Conservation (phyloP, 2,797 vertebrate genomes). For the Cichlasoma orientale region DNA sequence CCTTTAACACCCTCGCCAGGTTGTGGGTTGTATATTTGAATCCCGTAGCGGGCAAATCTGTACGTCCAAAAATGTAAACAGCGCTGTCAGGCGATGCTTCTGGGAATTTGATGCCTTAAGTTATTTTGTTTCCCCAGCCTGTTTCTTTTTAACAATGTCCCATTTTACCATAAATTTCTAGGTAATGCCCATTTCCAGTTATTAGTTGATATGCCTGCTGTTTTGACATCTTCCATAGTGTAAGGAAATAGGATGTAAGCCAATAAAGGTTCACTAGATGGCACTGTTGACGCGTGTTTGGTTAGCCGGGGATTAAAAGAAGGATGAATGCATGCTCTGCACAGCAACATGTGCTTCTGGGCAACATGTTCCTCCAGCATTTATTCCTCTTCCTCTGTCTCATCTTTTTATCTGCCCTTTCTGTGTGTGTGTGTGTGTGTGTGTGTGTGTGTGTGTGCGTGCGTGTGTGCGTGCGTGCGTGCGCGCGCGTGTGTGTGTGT, state of each 20-base stretch:
- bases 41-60: background rate
- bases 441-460: background rate
- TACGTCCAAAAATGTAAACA: background rate
- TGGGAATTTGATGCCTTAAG: background rate
- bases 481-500: background rate
- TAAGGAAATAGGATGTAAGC: background rate
- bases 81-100: background rate
- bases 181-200: background rate
- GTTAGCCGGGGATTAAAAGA: background rate
- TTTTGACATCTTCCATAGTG: background rate
- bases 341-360: slow-evolving; percentile 63
- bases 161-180: background rate
- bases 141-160: background rate
- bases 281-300: slow-evolving; percentile 59
- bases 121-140: background rate
- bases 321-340: slow-evolving; percentile 28
- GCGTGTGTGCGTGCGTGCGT: background rate
- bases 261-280: slow-evolving; percentile 59
- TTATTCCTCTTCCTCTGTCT: slow-evolving; percentile 37
- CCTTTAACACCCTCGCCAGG: slow-evolving; percentile 14
- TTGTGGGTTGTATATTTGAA: slow-evolving; percentile 15
- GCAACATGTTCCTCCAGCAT: slow-evolving; percentile 48
- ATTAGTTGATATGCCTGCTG: background rate
- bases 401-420: slow-evolving; percentile 28
- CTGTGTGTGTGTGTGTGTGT: background rate